Conservation (phyloP, 2,113 vertebrate species). For the Nothobranchius kuhntae region DNA sequence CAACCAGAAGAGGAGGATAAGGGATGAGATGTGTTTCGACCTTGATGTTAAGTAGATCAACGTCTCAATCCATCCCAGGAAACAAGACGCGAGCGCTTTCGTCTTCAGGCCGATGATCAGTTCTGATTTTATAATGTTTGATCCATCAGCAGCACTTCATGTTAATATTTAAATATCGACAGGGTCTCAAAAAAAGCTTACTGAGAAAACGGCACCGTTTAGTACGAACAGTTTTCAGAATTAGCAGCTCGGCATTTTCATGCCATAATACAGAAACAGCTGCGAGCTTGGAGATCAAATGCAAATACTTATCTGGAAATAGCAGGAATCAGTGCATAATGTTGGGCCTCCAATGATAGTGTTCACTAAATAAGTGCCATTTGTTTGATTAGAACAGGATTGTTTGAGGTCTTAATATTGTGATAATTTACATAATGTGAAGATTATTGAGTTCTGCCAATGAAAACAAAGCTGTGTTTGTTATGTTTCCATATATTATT, state of each 20-base stretch:
- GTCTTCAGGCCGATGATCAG: conserved; percentile 27
- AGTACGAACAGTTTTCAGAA: not conserved
- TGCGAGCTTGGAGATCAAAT: conserved; percentile 43
- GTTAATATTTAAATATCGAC: conserved; percentile 38
- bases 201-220: not conserved
- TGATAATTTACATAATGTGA: conserved; percentile 11
- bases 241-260: conserved; percentile 9
- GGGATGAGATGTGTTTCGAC: conserved; percentile 68
- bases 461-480: too few species aligned
- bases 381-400: conserved; percentile 3
- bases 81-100: conserved; percentile 27
- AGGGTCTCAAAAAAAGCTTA: not conserved
- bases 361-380: not conserved
- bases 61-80: conserved; percentile 57
- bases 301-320: not conserved
- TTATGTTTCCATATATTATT: too few species aligned
- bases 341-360: not conserved
- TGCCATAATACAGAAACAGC: not conserved
- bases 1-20: conserved; percentile 54
- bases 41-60: conserved; percentile 71
- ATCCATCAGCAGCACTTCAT: conserved; percentile 39
- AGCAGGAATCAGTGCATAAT: conserved; percentile 19
- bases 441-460: conserved; percentile 2
- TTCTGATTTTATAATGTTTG: conserved; percentile 9
- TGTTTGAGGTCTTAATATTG: conserved; percentile 21